phyloP scores from a whole-genome alignment of 2,113 vertebrate species.

The Arothron firmamentum region DNA sequence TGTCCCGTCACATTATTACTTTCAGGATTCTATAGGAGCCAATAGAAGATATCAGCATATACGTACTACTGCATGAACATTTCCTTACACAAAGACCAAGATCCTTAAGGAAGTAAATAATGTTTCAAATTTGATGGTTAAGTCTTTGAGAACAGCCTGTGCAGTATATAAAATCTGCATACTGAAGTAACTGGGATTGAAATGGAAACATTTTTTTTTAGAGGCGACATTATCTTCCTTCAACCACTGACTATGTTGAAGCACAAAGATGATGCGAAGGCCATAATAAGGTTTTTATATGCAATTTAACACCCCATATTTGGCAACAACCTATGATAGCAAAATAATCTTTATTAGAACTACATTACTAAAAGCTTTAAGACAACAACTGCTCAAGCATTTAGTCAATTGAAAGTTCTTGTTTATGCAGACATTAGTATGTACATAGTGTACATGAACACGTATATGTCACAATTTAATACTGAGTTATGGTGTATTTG shows the following conservation, averaged over 20 bases:
- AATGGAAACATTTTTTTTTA: conserved; percentile 65
- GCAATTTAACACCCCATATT: conserved; percentile 61
- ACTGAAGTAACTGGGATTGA: conserved; percentile 43
- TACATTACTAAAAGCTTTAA: conserved; percentile 73
- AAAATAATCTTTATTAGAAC: conserved; percentile 69
- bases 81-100: conserved; percentile 12
- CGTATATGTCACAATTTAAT: conserved; percentile 72
- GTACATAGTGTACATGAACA: conserved; percentile 68
- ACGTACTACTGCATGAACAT: neutral
- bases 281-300: conserved; percentile 43
- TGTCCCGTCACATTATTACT: neutral
- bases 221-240: conserved; percentile 72
- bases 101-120: conserved; percentile 21
- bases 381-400: conserved; percentile 71
- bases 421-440: conserved; percentile 68
- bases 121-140: conserved; percentile 9
- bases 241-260: conserved; percentile 61
- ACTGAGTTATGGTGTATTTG: conserved; percentile 73
- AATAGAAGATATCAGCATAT: neutral
- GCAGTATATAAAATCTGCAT: no score
- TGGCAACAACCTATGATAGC: conserved; percentile 56
- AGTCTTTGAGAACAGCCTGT: conserved; percentile 9
- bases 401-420: conserved; percentile 71
- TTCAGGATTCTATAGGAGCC: neutral
- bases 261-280: conserved; percentile 61